Base-by-base conservation (phyloP, 2,113 vertebrate genomes). In the Perca fluviatilis region DNA sequence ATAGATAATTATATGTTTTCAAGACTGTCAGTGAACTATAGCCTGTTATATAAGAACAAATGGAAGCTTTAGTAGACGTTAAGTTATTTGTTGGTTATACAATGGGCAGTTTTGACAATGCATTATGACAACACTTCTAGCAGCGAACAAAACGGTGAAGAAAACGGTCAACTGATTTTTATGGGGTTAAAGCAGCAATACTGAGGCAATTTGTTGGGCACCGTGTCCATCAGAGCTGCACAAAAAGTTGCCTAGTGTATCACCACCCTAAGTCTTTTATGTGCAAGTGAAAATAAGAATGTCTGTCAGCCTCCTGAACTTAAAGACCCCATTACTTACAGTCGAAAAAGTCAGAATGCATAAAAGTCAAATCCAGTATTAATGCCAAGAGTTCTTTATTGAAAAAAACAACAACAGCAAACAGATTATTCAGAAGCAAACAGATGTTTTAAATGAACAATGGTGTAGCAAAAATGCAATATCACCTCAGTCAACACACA, bases 181-280 rank as follows among this genome's bases (percentile, higher is more conserved):
- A 72, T 3, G 62, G 4, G n/a, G 21, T 78, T 79, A 86, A 84
- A 86, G 84, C 83, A 90, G 84, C 68, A 86, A 91, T 80, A 74
- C 86, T 57, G 76, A 88, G 83, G 78, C 75, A 78, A 74, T 79
- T 75, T 67, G n/a, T 63, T 83, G 72, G 77, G 63, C 79, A 86
- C 71, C 67, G 46, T 86, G 80, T 69, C 73, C 74, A 83, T 85
- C 30, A 79, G 61, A 88, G 78, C 77, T 74, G 33, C 70, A 60
- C 54, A 74, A 88, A 88, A 78, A 74, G 77, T 2, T 89, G 82
- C 79, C 74, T 73, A 81, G 83, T 87, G 80, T 83, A 84, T 65
- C 76, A 87, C 71, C 51, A 61, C 83, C 57, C 58, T 78, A 85
- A 62, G 7, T 65, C 36, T 50, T 63, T 43, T 53, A 49, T 23